Evolutionary conservation across 2,113 vertebrate genomes (phyloP), one percentile per base, ranked within the genome.

Genomic region (Dicentrarchus labrax): DNA sequence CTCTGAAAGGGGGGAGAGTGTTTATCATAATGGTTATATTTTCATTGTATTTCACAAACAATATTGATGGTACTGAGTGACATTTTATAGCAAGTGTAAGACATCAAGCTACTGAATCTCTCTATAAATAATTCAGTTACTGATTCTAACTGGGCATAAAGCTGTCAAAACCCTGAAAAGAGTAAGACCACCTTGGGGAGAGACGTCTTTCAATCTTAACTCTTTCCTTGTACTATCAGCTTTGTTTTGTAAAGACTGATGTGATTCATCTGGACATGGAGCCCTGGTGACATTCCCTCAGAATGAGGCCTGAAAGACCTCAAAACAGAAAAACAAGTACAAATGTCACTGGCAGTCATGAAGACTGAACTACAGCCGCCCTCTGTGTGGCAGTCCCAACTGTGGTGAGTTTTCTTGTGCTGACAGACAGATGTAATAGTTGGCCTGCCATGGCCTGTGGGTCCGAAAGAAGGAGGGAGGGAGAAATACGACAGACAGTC

Each of bases 341-440:
- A 90, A 91, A 93, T 88, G 88, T 94, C 84, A 83, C 74, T 73
- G 45, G 72, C 60, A 85, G 83, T 90, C 79, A 84, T 86, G 59
- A 86, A 72, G 53, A 73, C 69, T 72, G 82, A 82, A 62, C n/a
- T 56, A 24, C 56, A 72, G 60, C 41, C 6, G 19, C 56, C 82
- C 86, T 81, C 56, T 62, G 73, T 70, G 12, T 69, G 78, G 62
- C 79, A 70, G 82, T 64, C 78, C 81, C 71, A 78, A 81, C 62
- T 70, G 78, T 69, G 67, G 72, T 15, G 61, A 83, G 54, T 67
- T 79, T 75, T 62, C 80, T 30, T 67, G 53, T 7, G 53, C 74
- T 89, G 92, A 88, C 88, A 91, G 90, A 87, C 89, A 80, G 70
- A 79, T 76, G 78, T 78, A 82, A 79, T 53, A 71, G 83, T 83